phyloP scores from a whole-genome alignment of 1,140 invertebrate species.

The Procambarus virginalis region DNA sequence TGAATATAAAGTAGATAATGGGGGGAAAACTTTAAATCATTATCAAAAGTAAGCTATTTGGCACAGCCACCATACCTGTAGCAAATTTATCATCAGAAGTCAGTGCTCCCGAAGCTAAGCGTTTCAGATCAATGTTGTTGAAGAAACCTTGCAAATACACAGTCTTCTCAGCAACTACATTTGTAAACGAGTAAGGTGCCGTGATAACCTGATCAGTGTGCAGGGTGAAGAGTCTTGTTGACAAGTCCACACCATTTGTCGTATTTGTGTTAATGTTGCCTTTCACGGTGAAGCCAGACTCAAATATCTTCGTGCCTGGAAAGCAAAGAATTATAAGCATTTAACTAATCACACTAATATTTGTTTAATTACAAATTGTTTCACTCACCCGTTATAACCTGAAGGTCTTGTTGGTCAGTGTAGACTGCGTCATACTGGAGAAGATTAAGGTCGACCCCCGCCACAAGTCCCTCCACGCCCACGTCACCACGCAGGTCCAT shows the following conservation, averaged over 20 bases:
- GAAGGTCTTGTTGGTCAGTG: background rate
- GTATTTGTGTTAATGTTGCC: slow-evolving; percentile 1
- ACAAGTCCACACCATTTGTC: slow-evolving; percentile 23
- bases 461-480: slow-evolving; percentile 38
- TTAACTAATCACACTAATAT: background rate
- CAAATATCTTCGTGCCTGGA: slow-evolving; percentile 33
- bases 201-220: slow-evolving; percentile 44
- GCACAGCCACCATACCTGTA: background rate
- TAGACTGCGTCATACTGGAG: slow-evolving; percentile 52
- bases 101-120: background rate
- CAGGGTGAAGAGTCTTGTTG: slow-evolving; percentile 26
- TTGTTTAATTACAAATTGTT: background rate
- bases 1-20: too few species aligned
- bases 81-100: background rate
- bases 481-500: slow-evolving; percentile 31
- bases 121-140: slow-evolving; percentile 25
- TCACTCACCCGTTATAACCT: slow-evolving; percentile 21
- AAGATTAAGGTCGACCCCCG: slow-evolving; percentile 20
- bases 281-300: slow-evolving; percentile 3
- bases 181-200: background rate
- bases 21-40: too few species aligned
- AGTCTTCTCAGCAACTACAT: slow-evolving; percentile 1
- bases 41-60: background rate
- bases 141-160: slow-evolving; percentile 13
- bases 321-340: background rate